Conservation (phyloP, 23 tunicate genomes). For the Styela plicata region DNA sequence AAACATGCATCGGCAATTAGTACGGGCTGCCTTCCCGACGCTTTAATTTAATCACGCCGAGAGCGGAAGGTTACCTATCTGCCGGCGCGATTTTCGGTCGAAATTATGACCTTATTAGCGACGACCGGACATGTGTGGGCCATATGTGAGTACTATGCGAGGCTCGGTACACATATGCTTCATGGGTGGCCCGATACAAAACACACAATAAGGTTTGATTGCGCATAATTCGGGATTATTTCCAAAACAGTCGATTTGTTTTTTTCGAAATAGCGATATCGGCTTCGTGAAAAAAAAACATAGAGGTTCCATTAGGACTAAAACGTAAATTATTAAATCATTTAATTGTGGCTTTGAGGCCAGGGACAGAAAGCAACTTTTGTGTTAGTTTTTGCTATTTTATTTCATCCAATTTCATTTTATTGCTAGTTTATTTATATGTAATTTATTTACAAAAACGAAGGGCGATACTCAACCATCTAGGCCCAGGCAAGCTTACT, state of each 20-base stretch:
- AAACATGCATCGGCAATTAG: conserved; percentile 25
- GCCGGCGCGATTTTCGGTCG: conserved; percentile 1
- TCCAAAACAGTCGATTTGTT: not conserved
- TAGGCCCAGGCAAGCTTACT: no score
- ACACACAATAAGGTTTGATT: not conserved
- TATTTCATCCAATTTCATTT: no score
- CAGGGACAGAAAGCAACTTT: not conserved
- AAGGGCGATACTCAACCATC: not conserved
- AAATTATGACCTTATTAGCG: no score
- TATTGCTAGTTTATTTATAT: no score
- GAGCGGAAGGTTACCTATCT: conserved; percentile 1
- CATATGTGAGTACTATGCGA: no score
- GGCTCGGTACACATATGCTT: not conserved
- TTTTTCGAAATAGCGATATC: not conserved
- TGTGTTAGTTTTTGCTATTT: not conserved
- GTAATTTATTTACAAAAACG: not conserved
- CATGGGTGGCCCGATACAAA: not conserved
- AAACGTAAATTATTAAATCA: not conserved
- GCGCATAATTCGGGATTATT: not conserved
- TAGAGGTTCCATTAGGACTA: conserved; percentile 11
- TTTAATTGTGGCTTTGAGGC: not conserved
- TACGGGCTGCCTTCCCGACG: conserved; percentile 3
- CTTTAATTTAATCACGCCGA: not conserved
- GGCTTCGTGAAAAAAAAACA: not conserved
- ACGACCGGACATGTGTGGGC: no score